Evolutionary conservation across 2,888 invertebrate species (phyloP), one percentile per base, ranked within the genome.

Genomic region (Ophion slaviceki): DNA sequence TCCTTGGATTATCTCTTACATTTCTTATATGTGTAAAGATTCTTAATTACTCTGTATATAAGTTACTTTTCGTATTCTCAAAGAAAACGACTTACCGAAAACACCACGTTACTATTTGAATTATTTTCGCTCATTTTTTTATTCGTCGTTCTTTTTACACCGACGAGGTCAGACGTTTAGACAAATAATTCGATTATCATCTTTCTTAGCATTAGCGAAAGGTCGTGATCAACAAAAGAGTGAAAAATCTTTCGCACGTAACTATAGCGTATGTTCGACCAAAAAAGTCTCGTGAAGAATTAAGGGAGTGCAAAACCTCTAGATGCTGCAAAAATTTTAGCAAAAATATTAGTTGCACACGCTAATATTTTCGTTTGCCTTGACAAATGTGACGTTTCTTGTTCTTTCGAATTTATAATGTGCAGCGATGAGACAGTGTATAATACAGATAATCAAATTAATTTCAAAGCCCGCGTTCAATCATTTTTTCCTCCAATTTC

Each of bases 1-100:
- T 91, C 91, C 91, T 91, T 91, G 89, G 80, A 86, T 86, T 78
- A 80, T 64, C 78, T 86, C 83, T 45, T 80, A 80, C 80, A 47
- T 77, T 40, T 36, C 71, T 61, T 80, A 81, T 59, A 67, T 66
- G 36, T 20, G 68, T 68, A 75, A 83, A 80, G 61, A 75, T 67
- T 74, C 80, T 80, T 78, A 86, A 74, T 67, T 78, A 77, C 57
- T 70, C 62, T 47, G 20, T 72, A 62, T 32, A 68, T 68, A 78
- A 78, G 40, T 81, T 75, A 62, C 66, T 71, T 80, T 53, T 68
- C 76, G 71, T 71, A 59, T 32, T 76, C 76, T 76, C 59, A 24
- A 20, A 45, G 24, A 61, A 68, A 80, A 74, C 70, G 64, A 47
- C 80, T 40, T 36, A 59, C 40, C 45, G 61, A 67, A 72, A 80